These are phyloP conservation scores for Cylloceria caligata DNA, from an alignment of 2,888 invertebrate species.

Conservation along the genomic window DNA sequence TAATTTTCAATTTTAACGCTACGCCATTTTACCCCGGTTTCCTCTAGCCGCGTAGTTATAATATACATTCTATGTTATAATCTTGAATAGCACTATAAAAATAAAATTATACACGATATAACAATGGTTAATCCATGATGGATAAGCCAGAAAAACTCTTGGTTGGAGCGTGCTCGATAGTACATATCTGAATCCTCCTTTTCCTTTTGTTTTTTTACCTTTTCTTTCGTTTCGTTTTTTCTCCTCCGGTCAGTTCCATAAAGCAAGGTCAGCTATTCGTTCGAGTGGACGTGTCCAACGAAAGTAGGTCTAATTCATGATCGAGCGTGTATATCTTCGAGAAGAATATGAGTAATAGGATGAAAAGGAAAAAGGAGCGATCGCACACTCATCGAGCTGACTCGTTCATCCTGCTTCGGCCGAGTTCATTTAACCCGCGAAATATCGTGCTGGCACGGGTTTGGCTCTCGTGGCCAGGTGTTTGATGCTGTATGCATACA, in stretches of 20 bases:
- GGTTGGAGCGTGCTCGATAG: slow-evolving; percentile 12
- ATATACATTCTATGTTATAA: not conserved
- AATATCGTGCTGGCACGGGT: slow-evolving; percentile 53
- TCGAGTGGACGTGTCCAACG: slow-evolving; percentile 29
- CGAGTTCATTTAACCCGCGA: slow-evolving; percentile 63
- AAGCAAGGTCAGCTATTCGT: slow-evolving; percentile 24
- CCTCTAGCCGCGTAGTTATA: not conserved
- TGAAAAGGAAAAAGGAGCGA: not conserved
- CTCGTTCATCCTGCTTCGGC: slow-evolving; percentile 11
- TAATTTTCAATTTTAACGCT: not conserved
- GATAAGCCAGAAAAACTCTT: not conserved
- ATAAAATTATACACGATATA: not conserved
- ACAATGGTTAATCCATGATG: slow-evolving; percentile 24
- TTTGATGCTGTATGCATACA: slow-evolving; percentile 28
- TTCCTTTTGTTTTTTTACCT: slow-evolving; percentile 15
- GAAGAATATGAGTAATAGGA: slow-evolving; percentile 13
- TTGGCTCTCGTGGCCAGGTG: slow-evolving; percentile 51
- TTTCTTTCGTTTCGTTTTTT: slow-evolving; percentile 31
- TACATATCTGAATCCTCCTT: not conserved
- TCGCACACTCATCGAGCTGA: slow-evolving; percentile 10
- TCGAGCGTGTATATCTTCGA: not conserved
- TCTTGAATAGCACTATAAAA: not conserved
- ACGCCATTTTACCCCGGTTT: not conserved
- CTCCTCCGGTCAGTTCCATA: not conserved
- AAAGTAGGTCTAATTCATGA: slow-evolving; percentile 14